Evolutionary conservation across 2,113 vertebrate species (phyloP).

Genomic region (Halcyon senegalensis): DNA sequence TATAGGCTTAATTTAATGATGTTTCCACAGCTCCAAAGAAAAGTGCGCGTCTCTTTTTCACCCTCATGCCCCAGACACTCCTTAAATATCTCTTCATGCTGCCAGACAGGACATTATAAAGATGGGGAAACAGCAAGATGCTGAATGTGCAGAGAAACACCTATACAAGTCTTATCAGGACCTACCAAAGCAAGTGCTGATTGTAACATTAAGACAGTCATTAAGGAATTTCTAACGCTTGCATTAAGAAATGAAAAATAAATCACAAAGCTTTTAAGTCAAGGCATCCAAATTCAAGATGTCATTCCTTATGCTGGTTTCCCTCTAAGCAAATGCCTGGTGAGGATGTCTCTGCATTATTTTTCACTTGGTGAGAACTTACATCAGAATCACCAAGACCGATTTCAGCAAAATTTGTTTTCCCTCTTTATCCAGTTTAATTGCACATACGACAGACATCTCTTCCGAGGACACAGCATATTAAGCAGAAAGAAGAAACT

Average conservation of each 20-base stretch:
- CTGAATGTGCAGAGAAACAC: neutral
- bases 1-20: neutral
- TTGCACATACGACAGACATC: neutral
- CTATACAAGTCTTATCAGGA: neutral
- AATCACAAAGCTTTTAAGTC: neutral
- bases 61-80: neutral
- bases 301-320: neutral
- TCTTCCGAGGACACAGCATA: too few species aligned
- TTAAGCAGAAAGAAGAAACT: neutral
- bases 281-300: neutral
- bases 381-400: neutral
- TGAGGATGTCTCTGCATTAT: neutral
- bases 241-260: neutral
- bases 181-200: neutral
- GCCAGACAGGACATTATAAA: neutral
- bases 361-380: neutral
- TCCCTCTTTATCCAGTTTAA: neutral
- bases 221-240: neutral
- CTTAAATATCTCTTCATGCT: neutral
- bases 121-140: neutral
- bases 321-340: neutral
- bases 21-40: neutral
- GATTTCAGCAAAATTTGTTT: neutral
- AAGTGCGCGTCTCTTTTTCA: neutral
- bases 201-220: neutral